Conservation (phyloP, 2,888 invertebrate genomes). For the Suillia variegata region DNA sequence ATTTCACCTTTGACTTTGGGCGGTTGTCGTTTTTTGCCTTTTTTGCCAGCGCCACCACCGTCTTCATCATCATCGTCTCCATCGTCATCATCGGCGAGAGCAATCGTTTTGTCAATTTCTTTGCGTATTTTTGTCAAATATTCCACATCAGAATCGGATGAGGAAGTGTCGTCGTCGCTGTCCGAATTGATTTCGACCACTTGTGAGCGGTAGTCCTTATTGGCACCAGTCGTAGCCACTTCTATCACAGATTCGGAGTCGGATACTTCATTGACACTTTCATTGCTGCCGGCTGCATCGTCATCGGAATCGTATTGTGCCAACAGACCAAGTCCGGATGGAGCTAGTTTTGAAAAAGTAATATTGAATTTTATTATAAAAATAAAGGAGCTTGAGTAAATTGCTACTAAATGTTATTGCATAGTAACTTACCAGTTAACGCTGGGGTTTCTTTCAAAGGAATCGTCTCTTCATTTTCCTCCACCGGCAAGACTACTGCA, state of each 20-base stretch:
- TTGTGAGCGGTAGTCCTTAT: constrained; percentile 37
- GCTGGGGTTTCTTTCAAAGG: too few species aligned
- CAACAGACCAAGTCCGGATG: constrained; percentile 44
- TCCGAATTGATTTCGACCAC: constrained; percentile 45
- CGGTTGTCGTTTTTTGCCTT: constrained; percentile 36
- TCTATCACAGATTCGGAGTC: constrained; percentile 48
- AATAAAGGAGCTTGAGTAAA: too few species aligned
- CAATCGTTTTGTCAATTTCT: constrained; percentile 45
- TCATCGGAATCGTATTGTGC: constrained; percentile 48
- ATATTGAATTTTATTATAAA: too few species aligned
- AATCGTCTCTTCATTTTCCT: too few species aligned
- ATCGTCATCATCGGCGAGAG: constrained; percentile 45
- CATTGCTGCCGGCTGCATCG: constrained; percentile 32
- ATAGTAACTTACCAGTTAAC: too few species aligned
- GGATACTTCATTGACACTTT: constrained; percentile 18
- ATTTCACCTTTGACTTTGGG: constrained; percentile 57
- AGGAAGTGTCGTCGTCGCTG: background rate
- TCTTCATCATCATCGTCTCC: constrained; percentile 42
- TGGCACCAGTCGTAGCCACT: constrained; percentile 33
- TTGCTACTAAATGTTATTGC: too few species aligned
- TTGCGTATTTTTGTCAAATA: constrained; percentile 44
- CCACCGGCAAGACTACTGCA: too few species aligned
- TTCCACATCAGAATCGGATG: constrained; percentile 39
- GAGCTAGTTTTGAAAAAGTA: background rate
- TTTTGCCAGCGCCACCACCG: constrained; percentile 28